Conservation (phyloP, 2,113 vertebrate species). For the Paradoxurus hermaphroditus region DNA sequence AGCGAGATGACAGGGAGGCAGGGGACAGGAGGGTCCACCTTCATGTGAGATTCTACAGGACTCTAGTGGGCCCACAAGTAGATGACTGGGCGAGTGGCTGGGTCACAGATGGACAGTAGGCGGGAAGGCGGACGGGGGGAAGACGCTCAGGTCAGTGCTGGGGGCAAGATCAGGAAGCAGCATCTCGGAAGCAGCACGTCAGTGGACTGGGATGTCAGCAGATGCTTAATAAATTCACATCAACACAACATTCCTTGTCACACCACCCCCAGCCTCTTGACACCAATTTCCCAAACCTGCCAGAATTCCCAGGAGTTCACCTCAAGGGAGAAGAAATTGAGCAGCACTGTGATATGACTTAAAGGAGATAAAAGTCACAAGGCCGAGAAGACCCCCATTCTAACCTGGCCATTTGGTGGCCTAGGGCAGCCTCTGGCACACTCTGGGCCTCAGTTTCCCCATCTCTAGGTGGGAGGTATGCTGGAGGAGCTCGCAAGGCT, state of each 20-base stretch:
- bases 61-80: neutral
- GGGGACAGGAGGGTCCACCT: no score
- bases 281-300: neutral
- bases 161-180: neutral
- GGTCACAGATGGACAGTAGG: neutral
- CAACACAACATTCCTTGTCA: neutral
- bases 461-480: neutral
- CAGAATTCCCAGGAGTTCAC: neutral
- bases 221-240: neutral
- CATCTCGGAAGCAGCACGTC: neutral
- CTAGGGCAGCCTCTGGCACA: neutral
- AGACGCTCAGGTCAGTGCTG: neutral
- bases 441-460: neutral
- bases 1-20: neutral
- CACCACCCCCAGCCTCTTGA: neutral
- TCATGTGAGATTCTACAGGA: neutral
- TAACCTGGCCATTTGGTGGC: neutral
- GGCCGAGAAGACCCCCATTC: neutral
- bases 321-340: neutral
- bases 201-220: neutral
- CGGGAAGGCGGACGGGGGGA: neutral
- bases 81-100: neutral
- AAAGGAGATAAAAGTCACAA: neutral
- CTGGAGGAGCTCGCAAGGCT: neutral
- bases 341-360: neutral